Evolutionary conservation across 2,888 invertebrate species (phyloP).

Genomic region (Lampropteryx suffumata): DNA sequence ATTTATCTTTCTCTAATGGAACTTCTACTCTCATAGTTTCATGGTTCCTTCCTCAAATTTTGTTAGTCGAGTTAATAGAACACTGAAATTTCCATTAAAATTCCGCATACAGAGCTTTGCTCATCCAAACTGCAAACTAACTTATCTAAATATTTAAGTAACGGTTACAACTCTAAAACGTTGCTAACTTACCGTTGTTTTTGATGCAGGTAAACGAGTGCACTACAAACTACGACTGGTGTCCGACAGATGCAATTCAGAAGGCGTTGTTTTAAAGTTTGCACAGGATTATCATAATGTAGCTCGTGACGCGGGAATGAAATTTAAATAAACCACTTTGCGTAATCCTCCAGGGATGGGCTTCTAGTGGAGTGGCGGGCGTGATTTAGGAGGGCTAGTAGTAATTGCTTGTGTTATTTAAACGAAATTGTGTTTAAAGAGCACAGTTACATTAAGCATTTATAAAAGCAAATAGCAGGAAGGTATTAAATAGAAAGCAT

Average conservation of each 20-base stretch:
- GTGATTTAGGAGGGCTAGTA: background rate
- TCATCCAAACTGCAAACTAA: no score
- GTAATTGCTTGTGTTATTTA: background rate
- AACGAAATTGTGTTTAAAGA: background rate
- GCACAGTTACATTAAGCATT: no score
- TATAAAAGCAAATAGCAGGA: no score
- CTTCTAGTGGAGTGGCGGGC: conserved; percentile 1
- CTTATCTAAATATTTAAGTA: no score
- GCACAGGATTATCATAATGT: conserved; percentile 41
- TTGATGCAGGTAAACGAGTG: conserved; percentile 31
- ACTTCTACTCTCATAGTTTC: background rate
- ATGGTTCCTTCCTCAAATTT: no score
- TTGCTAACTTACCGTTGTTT: conserved; percentile 22
- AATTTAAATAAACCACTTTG: conserved; percentile 48
- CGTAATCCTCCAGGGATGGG: conserved; percentile 37
- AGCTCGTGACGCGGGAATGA: conserved; percentile 36
- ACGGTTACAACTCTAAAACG: background rate
- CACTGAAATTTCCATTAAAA: no score
- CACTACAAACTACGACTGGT: conserved; percentile 11
- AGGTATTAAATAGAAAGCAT: background rate
- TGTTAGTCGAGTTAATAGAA: no score
- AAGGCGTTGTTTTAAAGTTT: conserved; percentile 32
- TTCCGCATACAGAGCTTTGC: no score
- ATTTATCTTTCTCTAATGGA: no score
- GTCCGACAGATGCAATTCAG: conserved; percentile 4